Evolutionary conservation across 2,888 invertebrate species (phyloP).

Genomic region (Clostera curtula): DNA sequence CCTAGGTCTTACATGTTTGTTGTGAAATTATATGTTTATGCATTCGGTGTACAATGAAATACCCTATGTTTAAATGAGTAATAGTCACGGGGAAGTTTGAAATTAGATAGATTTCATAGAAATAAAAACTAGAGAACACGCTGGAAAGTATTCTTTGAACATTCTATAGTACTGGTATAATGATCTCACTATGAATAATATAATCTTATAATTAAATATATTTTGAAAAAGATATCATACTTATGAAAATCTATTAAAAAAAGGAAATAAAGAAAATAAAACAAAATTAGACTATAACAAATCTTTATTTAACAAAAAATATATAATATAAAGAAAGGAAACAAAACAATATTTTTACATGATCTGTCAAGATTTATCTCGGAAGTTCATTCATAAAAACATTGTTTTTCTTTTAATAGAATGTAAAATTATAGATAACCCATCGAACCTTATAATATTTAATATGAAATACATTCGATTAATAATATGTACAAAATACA

Average conservation of each 20-base stretch:
- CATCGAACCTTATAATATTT: slow-evolving; percentile 71
- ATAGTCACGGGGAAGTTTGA: too few relatives aligned
- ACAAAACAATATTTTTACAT: slow-evolving; percentile 65
- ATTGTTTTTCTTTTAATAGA: slow-evolving; percentile 59
- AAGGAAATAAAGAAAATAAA: slow-evolving; percentile 56
- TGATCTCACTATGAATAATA: slow-evolving; percentile 61
- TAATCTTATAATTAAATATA: slow-evolving; percentile 35
- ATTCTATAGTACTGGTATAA: slow-evolving; percentile 51
- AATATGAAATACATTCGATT: slow-evolving; percentile 75
- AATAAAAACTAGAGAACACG: slow-evolving; percentile 8
- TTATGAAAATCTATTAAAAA: slow-evolving; percentile 23
- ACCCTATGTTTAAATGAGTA: too few relatives aligned
- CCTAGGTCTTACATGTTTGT: slow-evolving; percentile 26
- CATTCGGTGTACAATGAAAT: too few relatives aligned
- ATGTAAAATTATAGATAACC: slow-evolving; percentile 73
- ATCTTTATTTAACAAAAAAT: slow-evolving; percentile 76
- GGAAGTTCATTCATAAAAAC: slow-evolving; percentile 52
- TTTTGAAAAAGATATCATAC: slow-evolving; percentile 16
- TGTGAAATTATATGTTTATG: slow-evolving; percentile 28
- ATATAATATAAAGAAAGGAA: slow-evolving; percentile 69
- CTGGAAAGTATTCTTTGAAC: slow-evolving; percentile 40
- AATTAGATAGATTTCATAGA: slow-evolving; percentile 19
- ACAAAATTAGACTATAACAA: slow-evolving; percentile 72
- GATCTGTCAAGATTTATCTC: slow-evolving; percentile 38
- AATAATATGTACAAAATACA: slow-evolving; percentile 74